A percentile compares a stretch with the other conserved stretches of the same genome.
Conservation (phyloP, 2,888 invertebrate species). For the Eupsilia transversa region DNA sequence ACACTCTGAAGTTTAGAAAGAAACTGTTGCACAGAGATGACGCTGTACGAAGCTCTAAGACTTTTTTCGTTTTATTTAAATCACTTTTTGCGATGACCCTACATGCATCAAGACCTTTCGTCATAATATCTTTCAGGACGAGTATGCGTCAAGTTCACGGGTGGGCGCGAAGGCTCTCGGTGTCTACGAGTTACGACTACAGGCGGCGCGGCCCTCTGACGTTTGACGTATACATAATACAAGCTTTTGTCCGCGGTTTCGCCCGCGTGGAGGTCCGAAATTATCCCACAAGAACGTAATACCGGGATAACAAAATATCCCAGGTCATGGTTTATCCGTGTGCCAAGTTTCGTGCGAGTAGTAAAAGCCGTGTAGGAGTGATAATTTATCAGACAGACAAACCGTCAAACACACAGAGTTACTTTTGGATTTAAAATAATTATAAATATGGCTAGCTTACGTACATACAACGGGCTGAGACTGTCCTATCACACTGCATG, state of each 20-base stretch:
- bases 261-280: not conserved
- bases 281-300: not conserved
- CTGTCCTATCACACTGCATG: not conserved
- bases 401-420: not conserved
- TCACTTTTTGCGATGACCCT: too few relatives aligned
- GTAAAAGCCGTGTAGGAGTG: not conserved
- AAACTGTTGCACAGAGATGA: not conserved
- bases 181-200: conserved; percentile 52
- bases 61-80: not conserved
- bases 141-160: conserved; percentile 63
- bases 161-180: conserved; percentile 46
- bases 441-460: not conserved
- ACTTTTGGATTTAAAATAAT: not conserved
- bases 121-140: conserved; percentile 21
- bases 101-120: too few relatives aligned
- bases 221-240: conserved; percentile 11
- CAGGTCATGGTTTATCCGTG: not conserved
- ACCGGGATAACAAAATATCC: not conserved
- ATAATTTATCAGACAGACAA: not conserved
- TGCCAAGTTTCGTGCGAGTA: not conserved
- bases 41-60: not conserved
- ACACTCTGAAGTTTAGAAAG: not conserved
- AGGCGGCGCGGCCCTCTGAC: conserved; percentile 2
- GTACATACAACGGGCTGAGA: not conserved
- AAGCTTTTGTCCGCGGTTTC: not conserved